Conservation (phyloP, 2,888 invertebrate genomes). For the Drosophila barbarae region DNA sequence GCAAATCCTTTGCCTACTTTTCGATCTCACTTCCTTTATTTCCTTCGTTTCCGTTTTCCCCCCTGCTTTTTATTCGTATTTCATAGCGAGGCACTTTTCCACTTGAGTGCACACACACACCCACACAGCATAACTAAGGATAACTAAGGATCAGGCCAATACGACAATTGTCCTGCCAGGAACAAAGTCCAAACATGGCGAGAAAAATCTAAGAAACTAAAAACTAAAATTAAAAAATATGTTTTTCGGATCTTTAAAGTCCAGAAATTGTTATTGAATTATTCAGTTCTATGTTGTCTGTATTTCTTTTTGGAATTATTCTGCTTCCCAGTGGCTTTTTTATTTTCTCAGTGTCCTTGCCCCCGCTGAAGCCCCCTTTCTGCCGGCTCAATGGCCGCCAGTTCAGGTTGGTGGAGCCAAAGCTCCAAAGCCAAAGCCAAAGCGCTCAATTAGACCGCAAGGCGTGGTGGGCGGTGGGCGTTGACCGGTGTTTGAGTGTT, state of each 20-base stretch:
- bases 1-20: constrained; percentile 8
- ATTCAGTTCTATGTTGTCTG: neutral
- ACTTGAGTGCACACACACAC: constrained; percentile 21
- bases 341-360: constrained; percentile 1
- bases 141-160: constrained; percentile 42
- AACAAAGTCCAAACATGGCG: neutral
- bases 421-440: constrained; percentile 36
- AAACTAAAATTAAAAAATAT: neutral
- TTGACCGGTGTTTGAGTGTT: neutral
- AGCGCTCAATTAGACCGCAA: constrained; percentile 46
- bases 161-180: constrained; percentile 32
- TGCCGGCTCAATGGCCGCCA: constrained; percentile 23
- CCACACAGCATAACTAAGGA: constrained; percentile 35
- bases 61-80: neutral
- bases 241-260: neutral
- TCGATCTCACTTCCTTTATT: constrained; percentile 6
- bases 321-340: accelerated
- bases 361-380: neutral
- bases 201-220: neutral
- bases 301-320: neutral
- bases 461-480: constrained; percentile 8
- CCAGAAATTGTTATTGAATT: neutral
- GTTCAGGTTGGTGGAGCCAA: constrained; percentile 27
- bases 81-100: constrained; percentile 30
- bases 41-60: neutral